These are phyloP conservation scores for Cryptotermes secundus DNA, from an alignment of 1,140 invertebrate species.

Conservation along the genomic window DNA sequence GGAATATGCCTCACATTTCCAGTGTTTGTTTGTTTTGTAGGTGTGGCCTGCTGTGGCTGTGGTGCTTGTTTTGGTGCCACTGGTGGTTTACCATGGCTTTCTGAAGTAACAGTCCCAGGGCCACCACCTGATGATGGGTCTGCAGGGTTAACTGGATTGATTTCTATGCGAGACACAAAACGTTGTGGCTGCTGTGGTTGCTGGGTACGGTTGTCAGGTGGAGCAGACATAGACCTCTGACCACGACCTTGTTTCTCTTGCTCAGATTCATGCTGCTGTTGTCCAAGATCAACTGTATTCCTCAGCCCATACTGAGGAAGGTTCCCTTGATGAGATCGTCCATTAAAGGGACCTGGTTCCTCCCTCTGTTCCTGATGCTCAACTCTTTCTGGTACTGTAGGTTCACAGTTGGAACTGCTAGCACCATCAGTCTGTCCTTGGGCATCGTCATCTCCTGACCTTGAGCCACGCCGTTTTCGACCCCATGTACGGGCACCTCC, in stretches of 20 bases:
- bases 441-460: conserved; percentile 48
- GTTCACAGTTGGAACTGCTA: conserved; percentile 37
- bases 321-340: conserved; percentile 34
- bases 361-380: not conserved
- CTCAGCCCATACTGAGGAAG: conserved; percentile 69
- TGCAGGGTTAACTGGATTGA: conserved; percentile 48
- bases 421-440: conserved; percentile 47
- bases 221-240: conserved; percentile 69
- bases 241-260: conserved; percentile 47
- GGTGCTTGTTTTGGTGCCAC: conserved; percentile 39
- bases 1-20: conserved; percentile 75
- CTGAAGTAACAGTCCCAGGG: conserved; percentile 22
- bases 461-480: conserved; percentile 37
- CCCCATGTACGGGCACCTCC: conserved; percentile 44
- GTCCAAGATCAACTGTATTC: conserved; percentile 74
- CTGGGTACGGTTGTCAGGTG: conserved; percentile 53
- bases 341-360: conserved; percentile 20
- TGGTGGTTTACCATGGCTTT: conserved; percentile 35
- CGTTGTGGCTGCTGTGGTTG: conserved; percentile 42
- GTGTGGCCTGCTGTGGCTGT: conserved; percentile 42
- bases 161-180: conserved; percentile 58
- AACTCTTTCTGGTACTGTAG: not conserved
- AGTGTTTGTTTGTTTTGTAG: conserved; percentile 42
- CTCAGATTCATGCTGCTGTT: conserved; percentile 45
- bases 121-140: conserved; percentile 33